Conservation (phyloP, 2,888 invertebrate genomes). For the Selenia dentaria region DNA sequence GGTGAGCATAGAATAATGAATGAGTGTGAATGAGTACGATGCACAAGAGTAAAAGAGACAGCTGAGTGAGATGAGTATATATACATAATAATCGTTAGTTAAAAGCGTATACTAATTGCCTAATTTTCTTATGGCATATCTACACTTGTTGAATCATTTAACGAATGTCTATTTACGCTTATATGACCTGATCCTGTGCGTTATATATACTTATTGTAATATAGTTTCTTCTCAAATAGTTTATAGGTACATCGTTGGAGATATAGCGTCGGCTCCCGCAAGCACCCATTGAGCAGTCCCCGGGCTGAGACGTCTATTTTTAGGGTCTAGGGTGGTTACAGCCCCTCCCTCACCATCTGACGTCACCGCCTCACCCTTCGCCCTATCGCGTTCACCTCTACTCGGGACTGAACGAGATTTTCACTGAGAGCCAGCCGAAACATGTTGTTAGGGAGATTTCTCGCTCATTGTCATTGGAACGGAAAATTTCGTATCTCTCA, state of each 20-base stretch:
- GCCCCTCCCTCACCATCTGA: conserved; percentile 41
- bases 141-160: too few species aligned
- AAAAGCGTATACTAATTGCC: too few species aligned
- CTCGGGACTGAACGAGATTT: conserved; percentile 52
- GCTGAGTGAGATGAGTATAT: too few species aligned
- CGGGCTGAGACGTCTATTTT: conserved; percentile 76
- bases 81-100: too few species aligned
- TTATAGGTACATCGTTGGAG: conserved; percentile 22
- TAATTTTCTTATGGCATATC: too few species aligned
- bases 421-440: conserved; percentile 48
- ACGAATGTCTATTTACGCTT: too few species aligned
- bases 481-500: conserved; percentile 48
- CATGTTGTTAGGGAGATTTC: conserved; percentile 49
- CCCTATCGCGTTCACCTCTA: conserved; percentile 38
- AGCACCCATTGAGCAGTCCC: conserved; percentile 73
- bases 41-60: too few species aligned
- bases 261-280: conserved; percentile 32
- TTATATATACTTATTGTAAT: conserved; percentile 15
- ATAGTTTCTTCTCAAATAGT: conserved; percentile 17
- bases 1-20: too few species aligned
- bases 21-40: too few species aligned
- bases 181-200: too few species aligned
- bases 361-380: conserved; percentile 55
- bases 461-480: conserved; percentile 46
- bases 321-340: conserved; percentile 60